Evolutionary conservation across 2,888 invertebrate species (phyloP).

Genomic region (Cloeon dipterum): DNA sequence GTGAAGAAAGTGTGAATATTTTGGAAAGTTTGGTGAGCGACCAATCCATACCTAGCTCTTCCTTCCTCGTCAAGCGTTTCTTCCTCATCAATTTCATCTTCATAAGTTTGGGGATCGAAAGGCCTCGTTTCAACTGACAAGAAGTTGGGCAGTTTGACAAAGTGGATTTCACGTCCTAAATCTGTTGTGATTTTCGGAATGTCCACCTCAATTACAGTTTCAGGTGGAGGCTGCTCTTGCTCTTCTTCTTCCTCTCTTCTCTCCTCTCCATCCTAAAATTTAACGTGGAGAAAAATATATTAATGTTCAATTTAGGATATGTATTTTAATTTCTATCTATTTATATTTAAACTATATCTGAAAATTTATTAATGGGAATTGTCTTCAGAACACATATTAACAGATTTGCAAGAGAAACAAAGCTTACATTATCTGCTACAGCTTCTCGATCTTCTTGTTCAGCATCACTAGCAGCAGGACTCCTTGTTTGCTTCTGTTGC

Average conservation of each 20-base stretch:
- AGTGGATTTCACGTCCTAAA: slow-evolving; percentile 77
- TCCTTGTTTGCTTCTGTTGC: slow-evolving; percentile 15
- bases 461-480: slow-evolving; percentile 11
- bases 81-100: slow-evolving; percentile 97
- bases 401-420: too few relatives aligned
- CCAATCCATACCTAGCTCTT: slow-evolving; percentile 43
- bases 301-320: too few relatives aligned
- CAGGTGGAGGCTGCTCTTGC: slow-evolving; percentile 62
- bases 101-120: slow-evolving; percentile 83
- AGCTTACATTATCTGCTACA: slow-evolving; percentile 18
- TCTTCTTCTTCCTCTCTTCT: slow-evolving; percentile 27
- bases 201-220: slow-evolving; percentile 89
- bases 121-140: slow-evolving; percentile 93
- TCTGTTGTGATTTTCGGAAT: slow-evolving; percentile 89
- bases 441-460: slow-evolving; percentile 14
- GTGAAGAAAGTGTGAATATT: slow-evolving; percentile 9
- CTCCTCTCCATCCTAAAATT: slow-evolving; percentile 9
- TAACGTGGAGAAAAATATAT: neutral
- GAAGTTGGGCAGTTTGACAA: slow-evolving; percentile 94
- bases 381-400: too few relatives aligned
- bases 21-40: slow-evolving; percentile 5
- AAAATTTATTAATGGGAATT: too few relatives aligned
- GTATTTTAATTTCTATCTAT: too few relatives aligned
- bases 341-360: too few relatives aligned
- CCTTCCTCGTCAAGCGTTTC: slow-evolving; percentile 96